Conservation (phyloP, 2,888 invertebrate genomes). For the Idaea aversata region DNA sequence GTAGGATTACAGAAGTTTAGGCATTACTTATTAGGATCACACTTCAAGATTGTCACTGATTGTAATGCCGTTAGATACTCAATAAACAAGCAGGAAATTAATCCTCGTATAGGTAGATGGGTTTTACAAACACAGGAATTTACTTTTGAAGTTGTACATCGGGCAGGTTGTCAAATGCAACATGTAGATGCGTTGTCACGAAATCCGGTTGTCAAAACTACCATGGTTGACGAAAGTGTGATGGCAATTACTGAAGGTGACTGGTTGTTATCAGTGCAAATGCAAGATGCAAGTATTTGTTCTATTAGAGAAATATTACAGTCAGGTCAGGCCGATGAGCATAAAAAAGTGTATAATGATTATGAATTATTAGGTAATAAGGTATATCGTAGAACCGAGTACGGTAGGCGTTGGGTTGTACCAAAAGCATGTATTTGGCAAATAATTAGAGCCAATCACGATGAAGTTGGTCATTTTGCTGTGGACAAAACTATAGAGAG, state of each 20-base stretch:
- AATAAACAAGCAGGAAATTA: conserved; percentile 31
- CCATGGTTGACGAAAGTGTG: too few relatives aligned
- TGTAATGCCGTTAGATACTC: conserved; percentile 29
- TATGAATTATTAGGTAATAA: conserved; percentile 33
- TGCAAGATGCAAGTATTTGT: background rate
- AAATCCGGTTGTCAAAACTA: conserved; percentile 12
- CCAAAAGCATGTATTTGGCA: conserved; percentile 35
- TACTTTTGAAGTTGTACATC: conserved; percentile 23
- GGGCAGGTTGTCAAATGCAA: conserved; percentile 24
- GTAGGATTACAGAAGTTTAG: conserved; percentile 35
- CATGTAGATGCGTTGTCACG: conserved; percentile 28
- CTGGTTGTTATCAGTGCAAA: conserved; percentile 4
- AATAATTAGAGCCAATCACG: conserved; percentile 32
- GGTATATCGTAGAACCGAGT: conserved; percentile 30
- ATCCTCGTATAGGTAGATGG: conserved; percentile 33
- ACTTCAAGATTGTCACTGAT: conserved; percentile 26
- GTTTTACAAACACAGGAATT: conserved; percentile 30
- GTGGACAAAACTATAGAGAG: conserved; percentile 34
- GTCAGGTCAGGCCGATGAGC: conserved; percentile 27
- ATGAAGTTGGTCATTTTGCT: conserved; percentile 39
- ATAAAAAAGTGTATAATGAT: conserved; percentile 27
- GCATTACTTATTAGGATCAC: conserved; percentile 30
- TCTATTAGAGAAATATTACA: conserved; percentile 10
- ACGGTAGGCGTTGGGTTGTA: conserved; percentile 35
- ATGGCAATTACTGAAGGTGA: background rate